Evolutionary conservation across 2,113 vertebrate genomes (phyloP).

Genomic region (Pseudorhombus dupliciocellatus): DNA sequence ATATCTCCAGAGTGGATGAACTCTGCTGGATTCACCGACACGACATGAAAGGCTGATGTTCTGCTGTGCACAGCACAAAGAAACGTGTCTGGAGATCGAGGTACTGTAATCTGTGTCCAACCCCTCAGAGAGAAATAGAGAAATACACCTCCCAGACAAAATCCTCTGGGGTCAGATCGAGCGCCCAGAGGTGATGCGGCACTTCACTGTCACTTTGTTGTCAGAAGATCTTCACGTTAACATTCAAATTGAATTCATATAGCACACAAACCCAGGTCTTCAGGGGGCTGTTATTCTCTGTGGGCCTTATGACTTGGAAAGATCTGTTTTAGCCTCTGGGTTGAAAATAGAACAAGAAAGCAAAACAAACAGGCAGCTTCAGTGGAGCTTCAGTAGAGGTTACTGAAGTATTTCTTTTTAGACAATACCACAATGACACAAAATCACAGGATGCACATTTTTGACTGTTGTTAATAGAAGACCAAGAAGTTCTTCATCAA

Average conservation of each 20-base stretch:
- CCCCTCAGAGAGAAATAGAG: conserved; percentile 22
- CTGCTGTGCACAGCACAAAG: no score
- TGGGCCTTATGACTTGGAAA: conserved; percentile 28
- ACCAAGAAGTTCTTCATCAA: no score
- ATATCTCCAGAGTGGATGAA: no score
- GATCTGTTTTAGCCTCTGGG: conserved; percentile 14
- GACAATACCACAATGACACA: background rate
- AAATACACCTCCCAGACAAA: background rate
- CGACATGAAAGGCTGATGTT: no score
- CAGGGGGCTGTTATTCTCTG: conserved; percentile 30
- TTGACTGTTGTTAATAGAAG: no score
- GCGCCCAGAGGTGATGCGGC: conserved; percentile 17
- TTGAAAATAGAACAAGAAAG: conserved; percentile 50
- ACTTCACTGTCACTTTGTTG: conserved; percentile 20
- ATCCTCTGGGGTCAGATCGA: background rate
- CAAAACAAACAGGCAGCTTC: conserved; percentile 31
- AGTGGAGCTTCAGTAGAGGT: conserved; percentile 44
- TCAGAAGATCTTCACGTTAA: no score
- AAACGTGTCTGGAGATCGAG: background rate
- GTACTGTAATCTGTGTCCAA: conserved; percentile 14
- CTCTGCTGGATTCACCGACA: no score
- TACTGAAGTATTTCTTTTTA: background rate
- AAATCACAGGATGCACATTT: no score
- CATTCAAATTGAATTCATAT: no score
- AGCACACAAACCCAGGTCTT: conserved; percentile 7